Evolutionary conservation across 2,888 invertebrate species (phyloP).

Genomic region (Synanthedon tipuliformis): DNA sequence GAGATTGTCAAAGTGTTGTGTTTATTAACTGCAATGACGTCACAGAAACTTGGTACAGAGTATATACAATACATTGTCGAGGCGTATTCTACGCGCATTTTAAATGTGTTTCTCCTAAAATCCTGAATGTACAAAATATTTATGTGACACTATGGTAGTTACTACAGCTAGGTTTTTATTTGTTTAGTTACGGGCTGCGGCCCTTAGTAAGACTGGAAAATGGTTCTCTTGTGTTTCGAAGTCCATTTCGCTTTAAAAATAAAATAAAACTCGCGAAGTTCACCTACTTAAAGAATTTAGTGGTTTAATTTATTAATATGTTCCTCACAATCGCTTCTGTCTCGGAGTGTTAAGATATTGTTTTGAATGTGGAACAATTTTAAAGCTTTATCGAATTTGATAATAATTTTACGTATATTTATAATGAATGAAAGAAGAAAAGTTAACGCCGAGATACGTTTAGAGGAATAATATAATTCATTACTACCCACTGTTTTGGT

Average conservation of each 20-base stretch:
- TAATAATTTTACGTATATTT: slow-evolving; percentile 67
- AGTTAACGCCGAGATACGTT: slow-evolving; percentile 3
- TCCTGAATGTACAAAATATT: slow-evolving; percentile 62
- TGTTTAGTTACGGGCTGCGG: slow-evolving; percentile 22
- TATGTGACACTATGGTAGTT: slow-evolving; percentile 34
- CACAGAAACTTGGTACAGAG: too few relatives aligned
- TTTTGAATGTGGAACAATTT: slow-evolving; percentile 66
- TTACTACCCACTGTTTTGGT: slow-evolving; percentile 52
- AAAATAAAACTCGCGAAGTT: too few relatives aligned
- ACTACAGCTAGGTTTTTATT: slow-evolving; percentile 33
- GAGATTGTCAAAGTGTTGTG: too few relatives aligned
- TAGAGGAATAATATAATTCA: slow-evolving; percentile 6
- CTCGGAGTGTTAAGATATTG: slow-evolving; percentile 28
- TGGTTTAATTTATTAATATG: slow-evolving; percentile 6
- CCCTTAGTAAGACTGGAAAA: slow-evolving; percentile 32
- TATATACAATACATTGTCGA: too few relatives aligned
- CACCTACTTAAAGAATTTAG: too few relatives aligned
- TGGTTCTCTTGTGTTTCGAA: slow-evolving; percentile 16
- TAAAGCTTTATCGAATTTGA: slow-evolving; percentile 71
- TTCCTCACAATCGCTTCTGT: slow-evolving; percentile 17
- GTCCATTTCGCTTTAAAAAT: too few relatives aligned
- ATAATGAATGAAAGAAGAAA: slow-evolving; percentile 35
- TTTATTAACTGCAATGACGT: too few relatives aligned
- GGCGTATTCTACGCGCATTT: not conserved
- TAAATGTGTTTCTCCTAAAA: slow-evolving; percentile 34